Conservation (phyloP, 2,888 invertebrate genomes). For the Mesorhabditis spiculigera region DNA sequence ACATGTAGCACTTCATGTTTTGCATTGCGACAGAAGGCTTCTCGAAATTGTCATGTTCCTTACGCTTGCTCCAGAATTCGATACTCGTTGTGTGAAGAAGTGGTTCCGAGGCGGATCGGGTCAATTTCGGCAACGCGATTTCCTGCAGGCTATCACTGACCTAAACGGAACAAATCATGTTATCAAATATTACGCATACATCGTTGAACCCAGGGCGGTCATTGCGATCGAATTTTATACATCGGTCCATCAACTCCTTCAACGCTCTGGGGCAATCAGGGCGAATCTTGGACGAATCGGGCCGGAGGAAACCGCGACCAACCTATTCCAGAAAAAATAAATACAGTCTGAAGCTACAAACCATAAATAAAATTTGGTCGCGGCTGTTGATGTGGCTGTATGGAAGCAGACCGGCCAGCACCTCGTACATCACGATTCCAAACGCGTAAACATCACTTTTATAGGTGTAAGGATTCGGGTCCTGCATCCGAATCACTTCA, state of each 20-base stretch:
- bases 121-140: conserved; percentile 77
- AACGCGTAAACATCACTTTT: conserved; percentile 99
- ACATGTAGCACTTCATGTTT: too few relatives aligned
- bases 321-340: conserved; percentile 69
- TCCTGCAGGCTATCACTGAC: conserved; percentile 81
- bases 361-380: conserved; percentile 68
- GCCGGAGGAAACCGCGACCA: conserved; percentile 82
- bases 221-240: conserved; percentile 81
- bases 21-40: too few relatives aligned
- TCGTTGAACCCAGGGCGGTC: conserved; percentile 83
- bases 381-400: conserved; percentile 83
- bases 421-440: conserved; percentile 93
- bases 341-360: conserved; percentile 9
- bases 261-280: conserved; percentile 87
- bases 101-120: conserved; percentile 81
- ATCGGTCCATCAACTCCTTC: conserved; percentile 81
- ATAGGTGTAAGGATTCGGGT: conserved; percentile 83
- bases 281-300: conserved; percentile 74
- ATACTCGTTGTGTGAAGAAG: conserved; percentile 64
- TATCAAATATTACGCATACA: conserved; percentile 56
- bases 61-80: too few relatives aligned
- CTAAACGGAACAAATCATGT: conserved; percentile 68
- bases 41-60: too few relatives aligned
- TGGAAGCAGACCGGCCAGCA: conserved; percentile 85
- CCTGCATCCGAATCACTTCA: conserved; percentile 94